phyloP scores from a whole-genome alignment of 2,888 invertebrate genomes.

The Erebia aethiops region DNA sequence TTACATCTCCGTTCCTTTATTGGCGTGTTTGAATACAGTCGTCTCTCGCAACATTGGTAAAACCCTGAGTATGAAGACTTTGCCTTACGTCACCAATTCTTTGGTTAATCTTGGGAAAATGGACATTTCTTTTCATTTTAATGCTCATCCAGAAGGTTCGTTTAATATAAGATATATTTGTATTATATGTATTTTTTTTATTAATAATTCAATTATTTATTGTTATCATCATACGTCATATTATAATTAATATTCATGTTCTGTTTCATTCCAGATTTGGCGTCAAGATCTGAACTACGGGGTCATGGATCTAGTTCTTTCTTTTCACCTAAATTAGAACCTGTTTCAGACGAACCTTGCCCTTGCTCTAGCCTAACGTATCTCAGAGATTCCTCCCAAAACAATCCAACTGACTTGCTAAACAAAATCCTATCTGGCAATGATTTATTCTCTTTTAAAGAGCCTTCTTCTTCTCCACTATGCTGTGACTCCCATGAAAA shows the following conservation, averaged over 20 bases:
- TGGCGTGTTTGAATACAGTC: constrained; percentile 47
- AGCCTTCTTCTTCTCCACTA: constrained; percentile 52
- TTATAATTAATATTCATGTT: too few species aligned
- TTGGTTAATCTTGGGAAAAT: constrained; percentile 74
- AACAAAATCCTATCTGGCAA: constrained; percentile 62
- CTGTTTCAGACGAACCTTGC: constrained; percentile 55
- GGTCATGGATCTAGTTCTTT: constrained; percentile 30
- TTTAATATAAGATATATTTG: background rate
- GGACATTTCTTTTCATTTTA: constrained; percentile 69
- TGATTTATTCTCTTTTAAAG: constrained; percentile 59
- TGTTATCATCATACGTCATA: background rate
- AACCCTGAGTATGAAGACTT: constrained; percentile 44
- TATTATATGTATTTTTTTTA: background rate
- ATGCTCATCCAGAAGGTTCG: constrained; percentile 60
- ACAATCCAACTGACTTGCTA: constrained; percentile 57
- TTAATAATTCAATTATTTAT: background rate
- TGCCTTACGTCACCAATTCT: constrained; percentile 66
- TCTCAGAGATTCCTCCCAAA: constrained; percentile 49
- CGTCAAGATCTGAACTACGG: constrained; percentile 33
- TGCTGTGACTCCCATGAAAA: constrained; percentile 72
- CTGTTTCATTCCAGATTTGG: constrained; percentile 37
- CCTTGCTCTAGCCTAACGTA: constrained; percentile 56
- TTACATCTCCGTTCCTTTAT: background rate
- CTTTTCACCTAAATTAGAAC: constrained; percentile 39
- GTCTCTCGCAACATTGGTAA: constrained; percentile 51